Base-by-base conservation (phyloP, 2,888 invertebrate species). In the Priocnemis perturbator region DNA sequence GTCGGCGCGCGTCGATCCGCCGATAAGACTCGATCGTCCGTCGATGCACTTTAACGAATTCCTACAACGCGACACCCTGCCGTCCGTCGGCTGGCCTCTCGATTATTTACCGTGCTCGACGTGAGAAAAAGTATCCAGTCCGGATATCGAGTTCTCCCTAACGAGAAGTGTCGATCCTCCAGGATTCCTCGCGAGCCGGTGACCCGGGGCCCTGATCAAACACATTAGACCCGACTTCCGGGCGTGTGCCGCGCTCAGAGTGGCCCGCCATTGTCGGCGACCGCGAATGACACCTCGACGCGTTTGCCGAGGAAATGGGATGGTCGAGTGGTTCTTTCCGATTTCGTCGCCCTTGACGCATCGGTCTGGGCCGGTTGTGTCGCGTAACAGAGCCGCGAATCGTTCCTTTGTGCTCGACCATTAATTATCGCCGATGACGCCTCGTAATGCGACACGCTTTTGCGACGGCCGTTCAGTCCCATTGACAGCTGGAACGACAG, bases 211-310 rank as follows among this genome's bases (percentile, higher is more conserved):
- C 86, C 85, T 86, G 84, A 85, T 86, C 89, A 89, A 89, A 89
- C 88, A 89, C 89, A 89, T 89, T 89, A 88, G 85, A 77, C 69
- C 71, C 73, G 74, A 83, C 87, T 87, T 88, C 88, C 88, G 79
- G 73, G 70, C 80, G 74, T 65, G 73, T 37, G 37, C 37, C 37
- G 14, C 7, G 7, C 4, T 61, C 79, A 74, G 78, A 81, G 80
- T 82, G 83, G 76, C 77, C 70, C 53, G 47, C 53, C 55, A 66
- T 66, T 66, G 60, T 60, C 9, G 19, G 67, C 70, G 78, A 63
- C 71, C 70, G 64, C 62, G 71, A 26, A 48, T 17, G 59, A 21
- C 73, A 67, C 67, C 69, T 68, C 59, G 67, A 71, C 2, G 64
- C 69, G 72, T 76, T 77, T 76, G 64, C 69, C 67, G 81, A 82